Evolutionary conservation across 2,797 vertebrate genomes (phyloP), one percentile per base, ranked within the genome.

Genomic region (Propithecus deckenii): DNA sequence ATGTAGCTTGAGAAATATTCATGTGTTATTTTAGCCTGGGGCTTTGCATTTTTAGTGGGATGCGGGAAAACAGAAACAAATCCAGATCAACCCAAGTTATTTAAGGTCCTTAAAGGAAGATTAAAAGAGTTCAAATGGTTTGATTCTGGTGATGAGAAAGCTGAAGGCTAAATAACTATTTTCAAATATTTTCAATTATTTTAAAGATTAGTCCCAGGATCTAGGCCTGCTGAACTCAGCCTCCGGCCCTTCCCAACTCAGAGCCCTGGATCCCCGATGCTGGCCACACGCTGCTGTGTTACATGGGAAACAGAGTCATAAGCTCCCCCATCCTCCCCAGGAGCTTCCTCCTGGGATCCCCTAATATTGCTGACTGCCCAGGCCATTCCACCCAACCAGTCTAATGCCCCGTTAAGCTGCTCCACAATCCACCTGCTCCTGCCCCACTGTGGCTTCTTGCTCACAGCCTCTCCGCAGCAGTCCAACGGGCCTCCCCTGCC

Each of bases 31-130:
- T 89, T 87, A 91, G 80, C 95, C 81, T 48, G 46, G 46, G 84
- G 87, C 81, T 93, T 94, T 96, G 65, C 86, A 95, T 90, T 83
- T 97, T 97, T 94, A 96, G 79, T 86, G 81, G 55, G 35, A 90
- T 87, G n/a, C 87, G 78, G 50, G 94, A 76, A 96, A 84, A 92
- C 11, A 59, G 52, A 23, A 86, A 43, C n/a, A 22, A 23, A 25
- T 17, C 52, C 14, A 93, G 84, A 87, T 80, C 72, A 96, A 50
- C 55, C n/a, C n/a, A 35, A 71, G 59, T 90, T 81, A 74, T 69
- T 57, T 46, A 94, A 90, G 57, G 61, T 20, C 46, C 74, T 85
- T 8, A 10, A 89, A 71, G 65, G 4, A 92, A 71, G 75, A 96
- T 85, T 72, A 96, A 96, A 94, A 55, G 52, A 84, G 8, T 59